phyloP scores from a whole-genome alignment of 2,113 vertebrate genomes.

The Irena cyanogastra region DNA sequence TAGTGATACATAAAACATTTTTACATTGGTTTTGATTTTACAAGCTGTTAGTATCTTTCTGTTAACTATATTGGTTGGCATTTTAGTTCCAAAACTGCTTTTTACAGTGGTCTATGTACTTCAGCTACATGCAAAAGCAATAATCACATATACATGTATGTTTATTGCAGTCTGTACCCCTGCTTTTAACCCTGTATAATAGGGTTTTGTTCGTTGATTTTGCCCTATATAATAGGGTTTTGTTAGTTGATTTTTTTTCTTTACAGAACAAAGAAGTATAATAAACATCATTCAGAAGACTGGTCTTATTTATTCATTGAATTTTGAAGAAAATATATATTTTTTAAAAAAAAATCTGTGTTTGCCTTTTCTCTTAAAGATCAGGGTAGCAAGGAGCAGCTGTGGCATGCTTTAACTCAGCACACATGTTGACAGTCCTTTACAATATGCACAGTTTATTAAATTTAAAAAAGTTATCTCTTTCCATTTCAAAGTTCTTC shows the following conservation, averaged over 20 bases:
- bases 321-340: background rate
- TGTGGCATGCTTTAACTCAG: background rate
- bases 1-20: background rate
- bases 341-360: background rate
- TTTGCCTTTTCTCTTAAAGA: background rate
- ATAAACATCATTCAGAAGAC: background rate
- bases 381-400: background rate
- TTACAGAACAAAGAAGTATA: background rate
- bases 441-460: background rate
- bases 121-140: background rate
- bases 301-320: background rate
- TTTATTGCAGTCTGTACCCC: background rate
- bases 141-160: background rate
- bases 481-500: background rate
- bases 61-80: background rate
- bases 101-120: background rate
- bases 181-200: background rate
- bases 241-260: background rate
- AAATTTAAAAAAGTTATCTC: background rate
- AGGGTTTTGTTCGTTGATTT: background rate
- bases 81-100: background rate
- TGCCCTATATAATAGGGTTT: background rate
- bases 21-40: background rate
- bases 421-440: background rate
- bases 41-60: background rate